Conservation (phyloP, 2,888 invertebrate genomes). For the Lithophane ornitopus region DNA sequence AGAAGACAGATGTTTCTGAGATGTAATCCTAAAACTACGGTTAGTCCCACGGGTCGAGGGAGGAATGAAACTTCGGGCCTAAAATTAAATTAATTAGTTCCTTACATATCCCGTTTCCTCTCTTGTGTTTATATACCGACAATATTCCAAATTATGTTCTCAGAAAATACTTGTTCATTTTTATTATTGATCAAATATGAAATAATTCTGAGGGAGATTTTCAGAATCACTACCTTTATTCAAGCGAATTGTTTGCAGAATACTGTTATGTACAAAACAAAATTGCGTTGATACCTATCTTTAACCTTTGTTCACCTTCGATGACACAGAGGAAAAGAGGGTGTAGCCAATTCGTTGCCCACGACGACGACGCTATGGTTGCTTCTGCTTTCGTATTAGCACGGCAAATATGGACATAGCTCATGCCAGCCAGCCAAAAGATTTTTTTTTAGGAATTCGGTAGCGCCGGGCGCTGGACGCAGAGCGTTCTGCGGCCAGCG, state of each 20-base stretch:
- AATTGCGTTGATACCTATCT: neutral
- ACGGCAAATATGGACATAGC: neutral
- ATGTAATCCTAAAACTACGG: conserved; percentile 53
- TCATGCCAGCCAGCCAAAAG: neutral
- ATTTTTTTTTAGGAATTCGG: too few relatives aligned
- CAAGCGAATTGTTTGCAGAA: neutral
- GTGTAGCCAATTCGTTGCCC: neutral
- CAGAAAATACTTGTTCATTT: conserved; percentile 4
- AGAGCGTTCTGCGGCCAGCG: too few relatives aligned
- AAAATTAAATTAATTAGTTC: conserved; percentile 65
- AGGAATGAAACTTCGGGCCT: conserved; percentile 47
- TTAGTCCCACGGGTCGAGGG: conserved; percentile 43
- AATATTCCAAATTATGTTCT: neutral
- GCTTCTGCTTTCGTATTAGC: neutral
- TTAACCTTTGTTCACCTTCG: neutral
- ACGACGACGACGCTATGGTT: neutral
- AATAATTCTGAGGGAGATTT: neutral
- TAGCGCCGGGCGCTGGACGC: too few relatives aligned
- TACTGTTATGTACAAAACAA: neutral
- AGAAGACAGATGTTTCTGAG: conserved; percentile 56
- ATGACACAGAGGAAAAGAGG: neutral
- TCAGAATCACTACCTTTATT: neutral
- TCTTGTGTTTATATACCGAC: conserved; percentile 19
- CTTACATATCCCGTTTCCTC: conserved; percentile 40
- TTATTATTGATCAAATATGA: neutral